Conservation (phyloP, 2,113 vertebrate species). For the Melospiza georgiana region DNA sequence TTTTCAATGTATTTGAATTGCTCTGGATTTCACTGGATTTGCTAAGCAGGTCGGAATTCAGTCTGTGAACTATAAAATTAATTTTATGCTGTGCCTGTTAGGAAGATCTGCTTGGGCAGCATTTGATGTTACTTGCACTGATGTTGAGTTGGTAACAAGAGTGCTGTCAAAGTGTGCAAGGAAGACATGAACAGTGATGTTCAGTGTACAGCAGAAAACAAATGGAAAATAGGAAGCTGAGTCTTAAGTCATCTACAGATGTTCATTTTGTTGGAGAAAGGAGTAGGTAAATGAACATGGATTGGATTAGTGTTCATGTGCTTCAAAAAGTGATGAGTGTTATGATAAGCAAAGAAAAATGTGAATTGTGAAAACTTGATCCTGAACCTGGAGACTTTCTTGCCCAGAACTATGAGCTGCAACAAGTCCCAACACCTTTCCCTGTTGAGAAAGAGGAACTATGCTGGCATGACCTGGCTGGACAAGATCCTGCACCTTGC, state of each 20-base stretch:
- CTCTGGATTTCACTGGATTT: neutral
- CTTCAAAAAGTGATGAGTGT: neutral
- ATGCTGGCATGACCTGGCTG: neutral
- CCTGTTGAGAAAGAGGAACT: neutral
- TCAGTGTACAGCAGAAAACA: neutral
- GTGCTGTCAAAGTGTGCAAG: neutral
- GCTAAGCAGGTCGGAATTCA: neutral
- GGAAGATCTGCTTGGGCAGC: neutral
- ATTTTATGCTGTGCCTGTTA: neutral
- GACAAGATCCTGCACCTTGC: neutral
- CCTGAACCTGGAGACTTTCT: neutral
- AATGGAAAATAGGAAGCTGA: neutral
- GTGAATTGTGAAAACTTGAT: neutral
- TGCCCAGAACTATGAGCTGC: neutral
- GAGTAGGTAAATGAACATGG: neutral
- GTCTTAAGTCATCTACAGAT: neutral
- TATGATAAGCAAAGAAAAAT: neutral
- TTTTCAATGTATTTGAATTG: neutral
- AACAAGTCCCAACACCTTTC: neutral
- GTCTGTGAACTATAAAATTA: rapidly evolving
- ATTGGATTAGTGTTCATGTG: neutral
- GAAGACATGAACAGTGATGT: neutral
- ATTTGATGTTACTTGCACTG: neutral
- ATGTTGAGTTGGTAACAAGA: neutral
- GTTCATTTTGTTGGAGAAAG: neutral